Evolutionary conservation across 1,140 invertebrate genomes (phyloP).

Genomic region (Aphelenchoides besseyi): DNA sequence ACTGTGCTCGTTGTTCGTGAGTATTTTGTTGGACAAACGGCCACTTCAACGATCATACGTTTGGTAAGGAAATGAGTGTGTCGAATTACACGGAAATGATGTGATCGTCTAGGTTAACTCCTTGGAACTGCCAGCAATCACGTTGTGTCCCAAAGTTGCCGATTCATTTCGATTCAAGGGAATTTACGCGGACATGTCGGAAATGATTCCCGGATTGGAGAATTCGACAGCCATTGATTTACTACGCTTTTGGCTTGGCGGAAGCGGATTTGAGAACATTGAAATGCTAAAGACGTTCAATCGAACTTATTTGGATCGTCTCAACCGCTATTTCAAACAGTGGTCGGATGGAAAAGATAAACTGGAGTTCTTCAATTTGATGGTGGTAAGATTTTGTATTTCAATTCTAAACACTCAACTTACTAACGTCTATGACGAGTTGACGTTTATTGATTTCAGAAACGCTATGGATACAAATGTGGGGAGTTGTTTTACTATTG

Average conservation of each 20-base stretch:
- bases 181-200: conserved; percentile 48
- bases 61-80: conserved; percentile 39
- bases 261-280: conserved; percentile 59
- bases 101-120: conserved; percentile 41
- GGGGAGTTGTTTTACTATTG: conserved; percentile 55
- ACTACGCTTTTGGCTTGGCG: conserved; percentile 47
- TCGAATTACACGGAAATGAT: too few relatives aligned
- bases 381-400: conserved; percentile 37
- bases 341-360: conserved; percentile 47
- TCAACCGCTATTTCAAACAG: conserved; percentile 39
- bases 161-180: conserved; percentile 54
- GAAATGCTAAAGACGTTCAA: conserved; percentile 46
- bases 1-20: conserved; percentile 53
- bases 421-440: too few relatives aligned
- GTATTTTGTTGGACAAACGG: conserved; percentile 56
- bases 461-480: conserved; percentile 54
- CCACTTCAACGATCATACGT: conserved; percentile 59
- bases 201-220: conserved; percentile 27
- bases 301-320: conserved; percentile 46
- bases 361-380: conserved; percentile 47
- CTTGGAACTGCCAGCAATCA: conserved; percentile 53
- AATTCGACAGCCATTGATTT: conserved; percentile 32
- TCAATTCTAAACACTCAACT: too few relatives aligned
- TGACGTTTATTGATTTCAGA: conserved; percentile 1
- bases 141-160: conserved; percentile 56